A percentile compares a stretch with the other conserved stretches of the same genome.
These are phyloP conservation scores for Vulpes lagopus DNA, from an alignment of 2,113 vertebrate species.

Conservation along the genomic window DNA sequence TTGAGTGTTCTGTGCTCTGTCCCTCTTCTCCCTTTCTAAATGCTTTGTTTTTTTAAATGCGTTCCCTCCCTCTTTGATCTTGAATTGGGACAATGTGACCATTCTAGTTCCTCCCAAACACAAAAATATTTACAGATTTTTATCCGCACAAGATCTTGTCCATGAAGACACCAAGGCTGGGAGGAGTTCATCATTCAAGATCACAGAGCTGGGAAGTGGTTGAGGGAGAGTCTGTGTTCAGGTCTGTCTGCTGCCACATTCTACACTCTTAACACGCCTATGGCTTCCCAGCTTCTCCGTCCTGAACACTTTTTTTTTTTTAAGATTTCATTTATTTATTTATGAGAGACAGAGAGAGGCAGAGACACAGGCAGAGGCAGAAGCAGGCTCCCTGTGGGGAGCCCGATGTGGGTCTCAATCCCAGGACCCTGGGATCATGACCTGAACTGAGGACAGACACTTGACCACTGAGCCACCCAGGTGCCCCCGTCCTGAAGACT, in stretches of 20 bases:
- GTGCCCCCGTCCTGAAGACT: neutral
- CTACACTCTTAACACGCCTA: neutral
- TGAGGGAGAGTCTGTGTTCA: neutral
- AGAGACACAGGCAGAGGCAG: too few species aligned
- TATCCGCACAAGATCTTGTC: neutral
- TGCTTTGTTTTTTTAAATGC: neutral
- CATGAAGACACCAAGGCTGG: neutral
- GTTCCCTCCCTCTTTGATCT: neutral
- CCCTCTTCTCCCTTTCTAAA: fast-evolving
- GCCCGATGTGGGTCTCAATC: too few species aligned
- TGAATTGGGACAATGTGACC: neutral
- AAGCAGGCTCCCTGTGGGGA: too few species aligned
- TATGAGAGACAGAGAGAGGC: too few species aligned
- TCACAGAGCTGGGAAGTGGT: neutral
- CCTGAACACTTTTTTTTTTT: neutral
- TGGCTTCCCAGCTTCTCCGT: neutral
- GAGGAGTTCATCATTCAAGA: neutral
- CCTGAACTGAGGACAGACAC: too few species aligned
- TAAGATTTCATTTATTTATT: too few species aligned
- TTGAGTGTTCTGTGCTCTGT: neutral
- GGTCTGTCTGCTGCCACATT: neutral
- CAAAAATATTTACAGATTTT: neutral
- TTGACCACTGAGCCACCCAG: too few species aligned
- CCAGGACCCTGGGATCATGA: too few species aligned
- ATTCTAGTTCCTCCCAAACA: neutral